A percentile compares a stretch with the other conserved stretches of the same genome.
phyloP scores from a whole-genome alignment of 2,113 vertebrate species.

The Dunckerocampus dactyliophorus region DNA sequence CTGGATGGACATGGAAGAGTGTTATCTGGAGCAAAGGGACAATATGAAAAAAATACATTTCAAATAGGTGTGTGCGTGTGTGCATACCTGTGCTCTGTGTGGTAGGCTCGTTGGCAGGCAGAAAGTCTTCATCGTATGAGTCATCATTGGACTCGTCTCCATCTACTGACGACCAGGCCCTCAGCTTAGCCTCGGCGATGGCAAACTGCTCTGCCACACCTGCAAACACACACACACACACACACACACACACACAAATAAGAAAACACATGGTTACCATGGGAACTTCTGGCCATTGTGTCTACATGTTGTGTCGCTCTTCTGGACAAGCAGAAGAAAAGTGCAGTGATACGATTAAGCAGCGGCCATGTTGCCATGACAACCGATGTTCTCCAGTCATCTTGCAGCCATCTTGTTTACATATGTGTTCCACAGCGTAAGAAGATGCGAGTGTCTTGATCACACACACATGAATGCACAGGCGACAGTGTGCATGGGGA shows the following conservation, averaged over 20 bases:
- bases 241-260: constrained; percentile 14
- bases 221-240: constrained; percentile 45
- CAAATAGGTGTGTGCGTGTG: constrained; percentile 8
- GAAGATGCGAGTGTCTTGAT: no score
- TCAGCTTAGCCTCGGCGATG: constrained; percentile 93
- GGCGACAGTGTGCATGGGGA: no score
- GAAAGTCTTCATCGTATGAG: constrained; percentile 91
- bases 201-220: constrained; percentile 95
- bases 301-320: constrained; percentile 14
- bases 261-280: constrained; percentile 34
- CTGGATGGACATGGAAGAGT: constrained; percentile 13
- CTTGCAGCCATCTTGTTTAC: constrained; percentile 5
- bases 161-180: constrained; percentile 95
- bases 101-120: constrained; percentile 77
- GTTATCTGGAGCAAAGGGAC: constrained; percentile 1
- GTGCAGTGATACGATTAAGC: constrained; percentile 6
- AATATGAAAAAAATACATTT: constrained; percentile 27
- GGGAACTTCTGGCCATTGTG: constrained; percentile 30
- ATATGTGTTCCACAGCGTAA: no score
- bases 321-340: constrained; percentile 21
- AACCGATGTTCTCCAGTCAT: constrained; percentile 3
- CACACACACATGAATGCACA: no score
- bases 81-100: constrained; percentile 80
- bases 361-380: constrained; percentile 13
- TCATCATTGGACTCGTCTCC: constrained; percentile 94